Conservation (phyloP, 2,113 vertebrate species). For the Eupsittula cactorum region DNA sequence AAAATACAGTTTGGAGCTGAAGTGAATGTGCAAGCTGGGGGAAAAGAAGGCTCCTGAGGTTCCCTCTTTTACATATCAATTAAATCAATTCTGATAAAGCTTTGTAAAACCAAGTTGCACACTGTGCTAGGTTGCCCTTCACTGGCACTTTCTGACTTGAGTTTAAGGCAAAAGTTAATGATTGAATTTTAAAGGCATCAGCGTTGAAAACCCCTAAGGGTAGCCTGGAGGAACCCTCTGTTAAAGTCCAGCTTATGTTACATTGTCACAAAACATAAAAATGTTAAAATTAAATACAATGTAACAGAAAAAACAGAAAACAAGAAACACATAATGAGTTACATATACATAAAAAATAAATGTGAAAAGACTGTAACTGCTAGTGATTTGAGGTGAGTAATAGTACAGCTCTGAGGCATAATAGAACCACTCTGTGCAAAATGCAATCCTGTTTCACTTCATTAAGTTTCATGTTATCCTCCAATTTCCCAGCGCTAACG, state of each 20-base stretch:
- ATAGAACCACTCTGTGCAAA: not conserved
- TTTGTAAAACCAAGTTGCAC: not conserved
- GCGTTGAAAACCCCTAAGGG: not conserved
- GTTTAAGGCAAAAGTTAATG: conserved; percentile 5
- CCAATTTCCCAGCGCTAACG: not conserved
- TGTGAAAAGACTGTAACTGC: not conserved
- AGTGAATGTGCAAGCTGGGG: not conserved
- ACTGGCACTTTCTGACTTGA: not conserved
- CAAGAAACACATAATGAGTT: not conserved
- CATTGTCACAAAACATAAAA: not conserved
- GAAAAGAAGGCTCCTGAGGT: not conserved
- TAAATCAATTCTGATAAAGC: not conserved
- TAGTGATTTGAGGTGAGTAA: not conserved
- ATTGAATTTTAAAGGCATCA: not conserved
- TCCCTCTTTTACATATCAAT: not conserved
- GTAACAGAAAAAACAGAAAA: not conserved
- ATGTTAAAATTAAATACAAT: not conserved
- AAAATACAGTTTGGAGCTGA: not conserved
- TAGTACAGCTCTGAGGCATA: not conserved
- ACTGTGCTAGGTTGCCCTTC: not conserved
- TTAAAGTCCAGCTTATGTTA: not conserved
- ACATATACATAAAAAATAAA: not conserved
- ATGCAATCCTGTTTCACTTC: not conserved
- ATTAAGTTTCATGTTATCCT: conserved; percentile 24
- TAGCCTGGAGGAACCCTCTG: not conserved